These are phyloP conservation scores for Triplophysa rosa DNA, from an alignment of 2,113 vertebrate genomes.

Conservation along the genomic window DNA sequence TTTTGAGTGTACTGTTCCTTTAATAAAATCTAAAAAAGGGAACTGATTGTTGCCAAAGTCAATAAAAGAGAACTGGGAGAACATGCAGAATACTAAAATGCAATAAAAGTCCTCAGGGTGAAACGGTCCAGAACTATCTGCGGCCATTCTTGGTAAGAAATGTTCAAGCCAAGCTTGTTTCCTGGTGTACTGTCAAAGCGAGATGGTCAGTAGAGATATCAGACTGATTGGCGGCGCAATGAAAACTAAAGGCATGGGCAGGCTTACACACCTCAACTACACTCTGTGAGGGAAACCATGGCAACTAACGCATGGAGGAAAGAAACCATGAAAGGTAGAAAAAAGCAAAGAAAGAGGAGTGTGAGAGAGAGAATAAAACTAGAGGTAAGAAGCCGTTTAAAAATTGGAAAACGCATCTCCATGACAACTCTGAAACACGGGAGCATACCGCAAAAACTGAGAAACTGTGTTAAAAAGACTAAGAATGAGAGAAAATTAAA, in stretches of 20 bases:
- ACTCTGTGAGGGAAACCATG: constrained; percentile 52
- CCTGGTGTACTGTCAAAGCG: constrained; percentile 47
- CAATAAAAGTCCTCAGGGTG: constrained; percentile 48
- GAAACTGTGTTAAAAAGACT: constrained; percentile 50
- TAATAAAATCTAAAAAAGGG: neutral
- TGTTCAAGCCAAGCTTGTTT: constrained; percentile 19
- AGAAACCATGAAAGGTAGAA: constrained; percentile 37
- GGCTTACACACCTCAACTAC: constrained; percentile 51
- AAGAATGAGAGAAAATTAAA: constrained; percentile 31
- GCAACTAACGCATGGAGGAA: constrained; percentile 49
- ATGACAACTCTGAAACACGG: constrained; percentile 67
- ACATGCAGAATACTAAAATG: constrained; percentile 21
- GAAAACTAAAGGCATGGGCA: constrained; percentile 45
- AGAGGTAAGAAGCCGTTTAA: constrained; percentile 57
- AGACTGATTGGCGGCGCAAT: constrained; percentile 45
- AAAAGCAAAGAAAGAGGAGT: constrained; percentile 43
- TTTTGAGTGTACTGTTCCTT: too few relatives aligned
- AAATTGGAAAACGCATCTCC: constrained; percentile 63
- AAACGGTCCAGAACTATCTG: constrained; percentile 14
- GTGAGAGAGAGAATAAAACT: constrained; percentile 54
- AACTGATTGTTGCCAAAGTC: neutral
- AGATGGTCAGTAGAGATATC: constrained; percentile 51
- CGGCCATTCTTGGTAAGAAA: constrained; percentile 7
- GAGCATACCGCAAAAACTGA: constrained; percentile 63
- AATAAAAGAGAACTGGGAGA: neutral